Percentiles rank a stretch among this genome's conserved stretches.
phyloP scores from a whole-genome alignment of 2,888 invertebrate genomes.

The Cataglyphis albicans region DNA sequence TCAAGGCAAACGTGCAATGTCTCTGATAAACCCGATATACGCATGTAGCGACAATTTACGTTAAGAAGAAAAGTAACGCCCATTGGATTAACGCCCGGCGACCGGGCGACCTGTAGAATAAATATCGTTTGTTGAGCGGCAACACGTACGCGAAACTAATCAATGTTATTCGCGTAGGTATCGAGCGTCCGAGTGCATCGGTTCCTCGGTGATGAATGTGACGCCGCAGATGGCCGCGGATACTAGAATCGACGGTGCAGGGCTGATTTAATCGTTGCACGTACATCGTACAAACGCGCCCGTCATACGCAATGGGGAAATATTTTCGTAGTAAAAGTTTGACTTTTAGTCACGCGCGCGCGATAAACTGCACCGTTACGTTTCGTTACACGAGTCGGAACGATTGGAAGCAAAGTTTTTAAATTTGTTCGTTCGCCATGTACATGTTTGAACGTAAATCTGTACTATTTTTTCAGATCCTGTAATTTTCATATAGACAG shows the following conservation, averaged over 20 bases:
- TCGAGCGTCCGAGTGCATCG: conserved; percentile 40
- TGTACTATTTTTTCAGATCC: conserved; percentile 38
- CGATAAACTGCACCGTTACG: conserved; percentile 54
- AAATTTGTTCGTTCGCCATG: conserved; percentile 11
- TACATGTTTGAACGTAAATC: conserved; percentile 26
- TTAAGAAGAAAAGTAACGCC: conserved; percentile 54
- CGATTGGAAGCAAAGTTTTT: background rate
- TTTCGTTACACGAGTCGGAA: conserved; percentile 19
- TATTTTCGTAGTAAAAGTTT: conserved; percentile 41
- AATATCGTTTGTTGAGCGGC: conserved; percentile 60
- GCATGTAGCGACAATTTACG: conserved; percentile 34
- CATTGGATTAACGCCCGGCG: conserved; percentile 56
- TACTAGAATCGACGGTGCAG: conserved; percentile 30
- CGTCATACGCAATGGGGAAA: conserved; percentile 16
- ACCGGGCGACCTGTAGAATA: conserved; percentile 49
- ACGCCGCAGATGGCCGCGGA: conserved; percentile 40
- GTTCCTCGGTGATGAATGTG: conserved; percentile 55
- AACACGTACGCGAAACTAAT: conserved; percentile 49
- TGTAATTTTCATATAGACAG: conserved; percentile 19
- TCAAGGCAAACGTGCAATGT: background rate
- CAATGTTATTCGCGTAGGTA: conserved; percentile 58
- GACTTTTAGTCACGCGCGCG: conserved; percentile 25
- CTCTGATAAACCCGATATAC: conserved; percentile 31
- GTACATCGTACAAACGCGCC: conserved; percentile 38
- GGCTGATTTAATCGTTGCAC: conserved; percentile 58